Percentiles rank a stretch among this genome's conserved stretches.
These are phyloP conservation scores for Cynaeus angustus DNA, from an alignment of 2,888 invertebrate species.

Conservation along the genomic window DNA sequence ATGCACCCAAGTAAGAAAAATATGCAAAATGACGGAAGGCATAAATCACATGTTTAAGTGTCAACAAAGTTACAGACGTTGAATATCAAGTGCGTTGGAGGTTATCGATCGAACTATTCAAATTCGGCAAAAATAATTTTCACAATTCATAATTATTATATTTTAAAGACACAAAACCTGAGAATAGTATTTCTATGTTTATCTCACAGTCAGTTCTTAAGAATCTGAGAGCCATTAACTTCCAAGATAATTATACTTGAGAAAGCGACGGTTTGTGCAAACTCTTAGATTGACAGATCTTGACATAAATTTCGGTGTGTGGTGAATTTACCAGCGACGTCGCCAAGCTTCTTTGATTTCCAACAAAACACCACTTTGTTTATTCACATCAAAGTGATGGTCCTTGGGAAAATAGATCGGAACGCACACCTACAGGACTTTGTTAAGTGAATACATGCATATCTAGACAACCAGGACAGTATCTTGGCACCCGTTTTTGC, in stretches of 20 bases:
- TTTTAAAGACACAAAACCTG: no score
- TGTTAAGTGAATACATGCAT: conserved; percentile 41
- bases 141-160: no score
- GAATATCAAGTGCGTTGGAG: conserved; percentile 51
- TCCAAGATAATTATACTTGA: no score
- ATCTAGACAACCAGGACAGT: conserved; percentile 37
- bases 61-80: conserved; percentile 56
- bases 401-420: conserved; percentile 31
- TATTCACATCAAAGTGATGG: conserved; percentile 23
- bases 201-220: no score
- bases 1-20: conserved; percentile 53
- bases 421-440: conserved; percentile 34
- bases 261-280: no score
- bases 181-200: no score
- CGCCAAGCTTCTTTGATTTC: conserved; percentile 19
- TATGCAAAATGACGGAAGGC: conserved; percentile 62
- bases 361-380: conserved; percentile 29
- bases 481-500: conserved; percentile 43
- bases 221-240: no score
- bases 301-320: no score
- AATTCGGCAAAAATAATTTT: no score
- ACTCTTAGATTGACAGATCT: no score
- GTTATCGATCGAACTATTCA: conserved; percentile 36
- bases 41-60: conserved; percentile 63
- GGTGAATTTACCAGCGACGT: conserved; percentile 11